Base-by-base conservation (phyloP, 2,888 invertebrate species). In the Podotricha telesiphe region DNA sequence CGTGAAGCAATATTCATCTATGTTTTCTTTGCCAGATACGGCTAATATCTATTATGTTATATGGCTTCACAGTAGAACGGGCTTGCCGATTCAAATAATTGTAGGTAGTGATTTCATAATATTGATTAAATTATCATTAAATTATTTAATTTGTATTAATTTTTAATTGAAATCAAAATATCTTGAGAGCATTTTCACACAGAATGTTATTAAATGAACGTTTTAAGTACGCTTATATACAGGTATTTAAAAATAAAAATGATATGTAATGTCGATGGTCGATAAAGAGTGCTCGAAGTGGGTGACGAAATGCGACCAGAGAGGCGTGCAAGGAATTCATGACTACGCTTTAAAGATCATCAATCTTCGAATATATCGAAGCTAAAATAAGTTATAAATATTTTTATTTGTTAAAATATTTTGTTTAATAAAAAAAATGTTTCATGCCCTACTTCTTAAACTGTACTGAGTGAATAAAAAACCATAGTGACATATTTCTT, bases 221-320 rank as follows among this genome's bases (percentile, higher is more conserved):
- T 70, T 42, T 42, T 42, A 42, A 42, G 42, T 42, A 42, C 42
- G 42, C 13, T 65, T 59, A 51, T 51, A 13, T 15, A 47, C 51
- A 51, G 51, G 10, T 15, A 47, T 51, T 51, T 55, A 61, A 47
- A 68, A 68, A 55, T 48, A 53, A 59, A 66, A 62, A 56, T 40
- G 56, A 17, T 63, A 22, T 64, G 22, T 61, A 59, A 50, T 67
- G 53, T 67, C 67, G 67, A 62, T 67, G 67, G 53, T 67, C 67
- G 61, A 51, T 67, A 67, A 67, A 67, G 67, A 61, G 67, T 59
- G 59, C 71, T 50, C 34, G 63, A 40, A 67, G 55, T 53, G 59
- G 58, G 71, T 80, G 85, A 86, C 80, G 81, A 80, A 77, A 80
- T 76, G 76, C 53, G 80, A 76, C 82, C 81, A 67, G 82, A 86